These are phyloP conservation scores for Menidia menidia DNA, from an alignment of 2,797 vertebrate genomes.

Conservation along the genomic window DNA sequence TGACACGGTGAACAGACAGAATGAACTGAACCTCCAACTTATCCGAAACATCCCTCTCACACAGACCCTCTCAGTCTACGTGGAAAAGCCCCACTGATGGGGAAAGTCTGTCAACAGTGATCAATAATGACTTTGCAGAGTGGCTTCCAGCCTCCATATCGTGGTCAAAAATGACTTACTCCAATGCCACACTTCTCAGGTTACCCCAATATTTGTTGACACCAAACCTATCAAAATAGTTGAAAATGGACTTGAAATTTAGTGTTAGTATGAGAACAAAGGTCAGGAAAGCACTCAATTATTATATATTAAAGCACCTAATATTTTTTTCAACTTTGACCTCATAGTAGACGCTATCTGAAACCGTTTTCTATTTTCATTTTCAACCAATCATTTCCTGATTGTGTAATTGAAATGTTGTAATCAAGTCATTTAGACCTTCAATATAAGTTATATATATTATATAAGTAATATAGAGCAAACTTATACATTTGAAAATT, in stretches of 20 bases:
- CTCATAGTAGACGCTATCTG: no score
- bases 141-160: constrained; percentile 6
- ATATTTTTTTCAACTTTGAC: no score
- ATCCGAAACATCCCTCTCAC: constrained; percentile 25
- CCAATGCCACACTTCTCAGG: neutral
- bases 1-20: constrained; percentile 91
- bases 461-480: no score
- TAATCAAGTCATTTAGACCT: neutral
- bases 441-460: no score
- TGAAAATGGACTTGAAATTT: neutral
- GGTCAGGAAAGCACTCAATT: no score
- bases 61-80: constrained; percentile 41
- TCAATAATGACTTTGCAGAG: constrained; percentile 83
- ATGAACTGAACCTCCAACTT: constrained; percentile 57
- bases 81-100: constrained; percentile 59
- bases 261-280: no score
- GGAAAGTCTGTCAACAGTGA: constrained; percentile 73
- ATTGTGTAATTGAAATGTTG: neutral
- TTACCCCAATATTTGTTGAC: neutral
- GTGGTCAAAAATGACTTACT: constrained; percentile 9
- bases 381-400: no score
- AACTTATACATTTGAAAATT: no score
- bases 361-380: no score
- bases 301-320: no score
- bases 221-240: neutral